Percentiles rank a stretch among this genome's conserved stretches.
Conservation (phyloP, 2,888 invertebrate genomes). For the Drosophila monieri region DNA sequence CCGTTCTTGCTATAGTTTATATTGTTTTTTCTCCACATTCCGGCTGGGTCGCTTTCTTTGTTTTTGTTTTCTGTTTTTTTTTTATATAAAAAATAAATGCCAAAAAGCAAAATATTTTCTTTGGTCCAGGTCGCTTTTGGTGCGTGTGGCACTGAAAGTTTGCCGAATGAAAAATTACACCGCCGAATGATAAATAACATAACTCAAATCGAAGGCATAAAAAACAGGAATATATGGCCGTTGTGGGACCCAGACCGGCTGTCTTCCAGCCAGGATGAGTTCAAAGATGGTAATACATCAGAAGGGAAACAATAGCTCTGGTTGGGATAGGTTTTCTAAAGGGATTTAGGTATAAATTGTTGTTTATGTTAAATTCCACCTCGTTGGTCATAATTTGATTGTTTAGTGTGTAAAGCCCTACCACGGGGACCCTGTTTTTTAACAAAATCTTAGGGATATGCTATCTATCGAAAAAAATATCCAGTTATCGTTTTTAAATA, state of each 20-base stretch:
- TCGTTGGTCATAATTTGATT: neutral
- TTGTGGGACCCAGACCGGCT: constrained; percentile 46
- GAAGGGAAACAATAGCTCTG: neutral
- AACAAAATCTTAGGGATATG: too few relatives aligned
- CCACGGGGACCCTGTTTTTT: too few relatives aligned
- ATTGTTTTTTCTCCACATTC: constrained; percentile 36
- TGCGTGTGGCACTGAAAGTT: constrained; percentile 58
- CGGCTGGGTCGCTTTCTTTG: constrained; percentile 18
- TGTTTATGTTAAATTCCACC: neutral
- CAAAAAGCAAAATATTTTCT: constrained; percentile 49
- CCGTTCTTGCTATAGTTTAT: constrained; percentile 47
- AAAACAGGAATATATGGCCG: constrained; percentile 25
- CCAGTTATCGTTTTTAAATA: too few relatives aligned
- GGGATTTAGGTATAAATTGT: neutral
- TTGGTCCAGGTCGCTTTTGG: constrained; percentile 23
- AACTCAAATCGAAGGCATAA: constrained; percentile 60
- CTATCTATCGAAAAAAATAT: too few relatives aligned
- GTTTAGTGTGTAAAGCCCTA: neutral
- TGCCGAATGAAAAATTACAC: constrained; percentile 78
- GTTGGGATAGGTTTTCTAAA: constrained; percentile 1
- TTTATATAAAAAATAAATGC: constrained; percentile 54
- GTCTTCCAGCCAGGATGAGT: neutral
- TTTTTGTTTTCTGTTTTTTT: constrained; percentile 8
- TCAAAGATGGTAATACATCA: neutral
- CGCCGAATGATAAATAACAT: constrained; percentile 81